Conservation (phyloP, 2,888 invertebrate genomes). For the Chrysolina haemoptera region DNA sequence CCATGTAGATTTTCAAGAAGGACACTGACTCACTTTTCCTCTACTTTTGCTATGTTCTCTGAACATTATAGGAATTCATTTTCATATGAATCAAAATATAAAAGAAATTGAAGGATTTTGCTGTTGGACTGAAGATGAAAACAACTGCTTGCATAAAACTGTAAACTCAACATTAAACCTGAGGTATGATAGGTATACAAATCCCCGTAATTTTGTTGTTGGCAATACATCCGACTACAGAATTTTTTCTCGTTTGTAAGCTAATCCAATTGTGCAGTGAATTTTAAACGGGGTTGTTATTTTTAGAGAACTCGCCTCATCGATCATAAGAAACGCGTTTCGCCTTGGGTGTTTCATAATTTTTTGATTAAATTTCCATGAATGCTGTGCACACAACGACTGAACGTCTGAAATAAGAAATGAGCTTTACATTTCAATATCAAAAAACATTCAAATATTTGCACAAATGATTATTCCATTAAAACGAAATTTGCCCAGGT, state of each 20-base stretch:
- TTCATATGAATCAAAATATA: too few relatives aligned
- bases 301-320: slow-evolving; percentile 60
- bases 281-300: slow-evolving; percentile 60
- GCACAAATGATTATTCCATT: slow-evolving; percentile 72
- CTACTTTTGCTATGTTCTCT: too few relatives aligned
- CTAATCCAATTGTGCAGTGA: slow-evolving; percentile 59
- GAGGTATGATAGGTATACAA: not conserved
- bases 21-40: too few relatives aligned
- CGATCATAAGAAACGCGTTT: slow-evolving; percentile 60
- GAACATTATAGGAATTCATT: too few relatives aligned
- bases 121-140: too few relatives aligned
- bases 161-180: not conserved
- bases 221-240: slow-evolving; percentile 2
- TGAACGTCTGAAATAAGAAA: slow-evolving; percentile 65
- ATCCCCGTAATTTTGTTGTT: slow-evolving; percentile 8
- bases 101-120: too few relatives aligned
- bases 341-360: slow-evolving; percentile 66
- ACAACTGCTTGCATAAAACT: too few relatives aligned
- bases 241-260: slow-evolving; percentile 46
- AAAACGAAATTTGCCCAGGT: slow-evolving; percentile 71
- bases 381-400: slow-evolving; percentile 66
- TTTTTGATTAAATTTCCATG: slow-evolving; percentile 70
- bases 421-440: slow-evolving; percentile 69
- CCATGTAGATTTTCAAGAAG: too few relatives aligned
- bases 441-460: slow-evolving; percentile 72